Base-by-base conservation (phyloP, 2,888 invertebrate species). In the Lepidocyrtinus sp. region DNA sequence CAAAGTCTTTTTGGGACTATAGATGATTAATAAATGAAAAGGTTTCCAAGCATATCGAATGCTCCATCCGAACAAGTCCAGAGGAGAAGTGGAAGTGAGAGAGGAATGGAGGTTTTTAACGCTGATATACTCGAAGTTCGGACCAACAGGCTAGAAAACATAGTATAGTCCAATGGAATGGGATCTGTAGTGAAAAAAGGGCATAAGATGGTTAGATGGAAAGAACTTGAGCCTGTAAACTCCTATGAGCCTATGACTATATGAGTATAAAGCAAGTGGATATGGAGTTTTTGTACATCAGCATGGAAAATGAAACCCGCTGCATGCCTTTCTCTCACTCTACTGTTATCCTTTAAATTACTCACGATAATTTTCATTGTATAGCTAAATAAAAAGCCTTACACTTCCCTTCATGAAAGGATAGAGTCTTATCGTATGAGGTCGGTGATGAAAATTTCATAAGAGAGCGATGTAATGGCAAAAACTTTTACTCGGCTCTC, bases 11-110 rank as follows among this genome's bases (percentile, higher is more conserved):
- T n/a, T 50, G 50, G 50, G 17, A 36, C 50, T 50, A 50, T 50
- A n/a, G n/a, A n/a, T n/a, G n/a, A n/a, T n/a, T n/a, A n/a, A n/a
- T n/a, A n/a, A n/a, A n/a, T n/a, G 17, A 50, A 17, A 50, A n/a
- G n/a, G n/a, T 50, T 50, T 17, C 17, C 45, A 64, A 70, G 71
- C 65, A 64, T 70, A 59, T 76, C 71, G 71, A 63, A 64, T 27
- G 24, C 59, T 22, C 71, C 67, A 77, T 71, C 75, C 76, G 71
- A 77, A 45, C 77, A 50, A 77, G 77, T 71, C 77, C 64, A 77
- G 77, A 77, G 61, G 61, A 72, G 61, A 72, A 77, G 72, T 77
- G 77, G 61, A 77, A 77, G 77, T 77, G 77, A 55, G 67, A 19
- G 50, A 36, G 62, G 67, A 72, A 72, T 26, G 71, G 25, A 61